Evolutionary conservation across 2,113 vertebrate species (phyloP).

Genomic region (Labeo catla): DNA sequence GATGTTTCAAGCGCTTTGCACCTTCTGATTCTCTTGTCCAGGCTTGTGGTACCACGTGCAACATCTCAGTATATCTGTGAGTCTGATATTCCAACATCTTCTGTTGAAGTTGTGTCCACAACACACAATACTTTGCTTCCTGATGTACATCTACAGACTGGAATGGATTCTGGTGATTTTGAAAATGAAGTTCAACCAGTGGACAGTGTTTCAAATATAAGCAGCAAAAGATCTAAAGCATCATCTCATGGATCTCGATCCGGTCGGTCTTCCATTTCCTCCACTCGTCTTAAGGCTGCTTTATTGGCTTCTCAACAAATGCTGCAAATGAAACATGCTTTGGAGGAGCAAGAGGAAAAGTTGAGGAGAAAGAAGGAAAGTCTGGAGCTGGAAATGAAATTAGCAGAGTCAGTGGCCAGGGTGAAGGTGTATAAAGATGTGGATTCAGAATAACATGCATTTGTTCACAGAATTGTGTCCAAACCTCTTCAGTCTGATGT

Average conservation of each 20-base stretch:
- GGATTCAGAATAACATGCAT: neutral
- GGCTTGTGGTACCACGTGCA: neutral
- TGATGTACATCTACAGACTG: neutral
- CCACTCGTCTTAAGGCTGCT: neutral
- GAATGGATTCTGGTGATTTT: neutral
- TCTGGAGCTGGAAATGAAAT: neutral
- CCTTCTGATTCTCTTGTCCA: neutral
- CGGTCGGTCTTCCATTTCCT: neutral
- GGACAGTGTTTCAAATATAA: conserved; percentile 3
- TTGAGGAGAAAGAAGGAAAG: neutral
- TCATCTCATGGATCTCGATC: neutral
- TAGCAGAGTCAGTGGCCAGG: neutral
- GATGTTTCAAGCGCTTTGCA: no score
- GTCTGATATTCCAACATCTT: neutral
- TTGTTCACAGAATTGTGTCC: neutral
- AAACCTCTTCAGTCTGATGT: neutral
- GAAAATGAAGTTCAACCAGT: neutral
- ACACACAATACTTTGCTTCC: neutral
- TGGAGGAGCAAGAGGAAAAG: neutral
- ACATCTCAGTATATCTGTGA: neutral
- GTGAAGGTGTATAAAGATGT: neutral
- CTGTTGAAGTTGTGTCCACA: neutral
- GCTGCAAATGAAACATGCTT: neutral
- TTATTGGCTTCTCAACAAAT: neutral
- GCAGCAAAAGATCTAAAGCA: neutral